Evolutionary conservation across 2,797 vertebrate species (phyloP), one percentile per base, ranked within the genome.

Genomic region (Thalassophryne amazonica): DNA sequence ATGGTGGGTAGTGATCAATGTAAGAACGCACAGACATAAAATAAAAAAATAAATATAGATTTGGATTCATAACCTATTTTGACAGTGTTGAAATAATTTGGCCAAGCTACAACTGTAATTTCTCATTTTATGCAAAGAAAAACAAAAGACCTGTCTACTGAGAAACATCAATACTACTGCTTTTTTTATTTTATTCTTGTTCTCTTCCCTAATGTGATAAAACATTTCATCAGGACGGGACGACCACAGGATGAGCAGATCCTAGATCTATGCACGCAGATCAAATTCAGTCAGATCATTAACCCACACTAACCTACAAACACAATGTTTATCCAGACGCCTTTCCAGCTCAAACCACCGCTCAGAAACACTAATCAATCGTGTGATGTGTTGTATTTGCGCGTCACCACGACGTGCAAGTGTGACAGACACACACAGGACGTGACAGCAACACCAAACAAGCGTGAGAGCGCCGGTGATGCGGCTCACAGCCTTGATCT

Each of bases 241-340:
- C n/a, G n/a, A n/a, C n/a, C n/a, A n/a, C n/a, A n/a, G n/a, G n/a
- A n/a, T n/a, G n/a, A n/a, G n/a, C n/a, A n/a, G n/a, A n/a, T n/a
- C n/a, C n/a, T n/a, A n/a, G n/a, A n/a, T n/a, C n/a, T n/a, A n/a
- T n/a, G n/a, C n/a, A n/a, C n/a, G 51, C 59, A 65, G 50, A 61
- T 70, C 40, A 17, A 3, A 69, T 48, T 60, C 67, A 58, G 78
- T 69, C 50, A 60, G 66, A 81, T 84, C 80, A 84, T 84, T 82
- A 85, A 83, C 73, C 69, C 56, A 52, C 27, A 73, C 77, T 84
- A 84, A 89, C 84, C 80, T 81, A 70, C 67, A 76, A 78, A 86
- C 78, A 78, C 82, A 73, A 80, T 68, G 71, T 77, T 85, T 66
- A 61, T 70, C 72, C 59, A 63, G 80, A 76, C 2, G 58, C 55